Conservation (phyloP, 2,113 vertebrate genomes). For the Ammospiza nelsoni region DNA sequence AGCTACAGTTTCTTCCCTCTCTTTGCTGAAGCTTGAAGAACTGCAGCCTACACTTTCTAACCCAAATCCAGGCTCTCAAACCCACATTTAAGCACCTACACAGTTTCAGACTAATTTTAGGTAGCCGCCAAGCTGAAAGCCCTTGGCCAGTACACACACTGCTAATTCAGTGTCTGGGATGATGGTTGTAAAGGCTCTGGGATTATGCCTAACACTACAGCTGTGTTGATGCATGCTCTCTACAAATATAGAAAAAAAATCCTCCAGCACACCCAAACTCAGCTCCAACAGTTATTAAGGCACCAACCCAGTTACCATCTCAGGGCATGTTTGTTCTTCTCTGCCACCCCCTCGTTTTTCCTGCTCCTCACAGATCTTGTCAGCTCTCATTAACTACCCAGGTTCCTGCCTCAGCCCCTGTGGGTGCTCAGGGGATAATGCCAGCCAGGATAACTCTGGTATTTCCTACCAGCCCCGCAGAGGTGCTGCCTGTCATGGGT, state of each 20-base stretch:
- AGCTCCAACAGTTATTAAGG: not conserved
- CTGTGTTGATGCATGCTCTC: conserved; percentile 31
- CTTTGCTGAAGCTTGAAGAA: not conserved
- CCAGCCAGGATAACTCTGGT: not conserved
- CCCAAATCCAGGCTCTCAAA: conserved; percentile 7
- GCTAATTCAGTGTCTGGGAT: not conserved
- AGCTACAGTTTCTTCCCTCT: not conserved
- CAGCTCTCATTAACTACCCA: not conserved
- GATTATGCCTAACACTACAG: conserved; percentile 47
- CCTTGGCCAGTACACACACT: not conserved
- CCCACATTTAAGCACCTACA: conserved; percentile 22
- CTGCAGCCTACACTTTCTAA: conserved; percentile 22
- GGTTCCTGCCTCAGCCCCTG: not conserved
- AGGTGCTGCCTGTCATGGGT: not conserved
- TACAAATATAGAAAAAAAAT: conserved; percentile 47
- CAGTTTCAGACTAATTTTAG: conserved; percentile 60
- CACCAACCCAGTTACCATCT: not conserved
- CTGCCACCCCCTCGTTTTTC: not conserved
- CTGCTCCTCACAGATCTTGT: not conserved
- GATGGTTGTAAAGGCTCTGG: conserved; percentile 7
- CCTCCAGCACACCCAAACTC: not conserved
- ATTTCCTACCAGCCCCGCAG: not conserved
- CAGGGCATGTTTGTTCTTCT: not conserved
- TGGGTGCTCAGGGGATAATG: not conserved
- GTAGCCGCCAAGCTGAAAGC: conserved; percentile 23